Evolutionary conservation across 1,140 invertebrate species (phyloP), one percentile per base, ranked within the genome.

Genomic region (Euura lappo): DNA sequence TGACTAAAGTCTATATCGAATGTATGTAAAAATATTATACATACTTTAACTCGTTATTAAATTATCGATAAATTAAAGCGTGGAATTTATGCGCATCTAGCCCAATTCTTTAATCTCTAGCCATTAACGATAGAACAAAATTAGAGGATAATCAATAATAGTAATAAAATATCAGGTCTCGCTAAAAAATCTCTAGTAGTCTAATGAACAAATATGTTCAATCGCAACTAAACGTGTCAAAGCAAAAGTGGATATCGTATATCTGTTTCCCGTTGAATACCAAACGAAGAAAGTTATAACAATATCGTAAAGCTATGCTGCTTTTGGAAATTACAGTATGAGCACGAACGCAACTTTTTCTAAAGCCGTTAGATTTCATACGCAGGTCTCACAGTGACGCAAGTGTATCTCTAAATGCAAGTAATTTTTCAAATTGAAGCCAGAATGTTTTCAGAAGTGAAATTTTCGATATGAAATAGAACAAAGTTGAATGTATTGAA

Each of bases 11-110:
- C 51, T 60, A 60, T 60, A 60, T 60, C 51, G 13, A 60, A 60
- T 60, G 51, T 60, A 60, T 60, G 13, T 60, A 60, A 28, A 28
- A 60, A 60, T 60, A 60, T 60, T 60, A 60, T 60, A 60, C 51
- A 60, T 60, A 60, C 10, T 60, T 60, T 60, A n/a, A 8, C 10
- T 60, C 13, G 10, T 60, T n/a, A n/a, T 11, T 60, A 60, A 60
- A n/a, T 60, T 8, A 3, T 60, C 51, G 6, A 11, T 3, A 60
- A 60, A 8, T 60, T 60, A n/a, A 6, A 60, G 10, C 51, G 13
- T 60, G 13, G 51, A 60, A 11, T 60, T 60, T 60, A n/a, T 3
- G 3, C 13, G 51, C 10, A 60, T 11, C 51, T 60, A 5, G 51
- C 13, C 51, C 51, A 60, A 60, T 60, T 3, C 13, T 60, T 60